A percentile compares a stretch with the other conserved stretches of the same genome.
phyloP scores from a whole-genome alignment of 2,888 invertebrate genomes.

The Notocelia uddmanniana region DNA sequence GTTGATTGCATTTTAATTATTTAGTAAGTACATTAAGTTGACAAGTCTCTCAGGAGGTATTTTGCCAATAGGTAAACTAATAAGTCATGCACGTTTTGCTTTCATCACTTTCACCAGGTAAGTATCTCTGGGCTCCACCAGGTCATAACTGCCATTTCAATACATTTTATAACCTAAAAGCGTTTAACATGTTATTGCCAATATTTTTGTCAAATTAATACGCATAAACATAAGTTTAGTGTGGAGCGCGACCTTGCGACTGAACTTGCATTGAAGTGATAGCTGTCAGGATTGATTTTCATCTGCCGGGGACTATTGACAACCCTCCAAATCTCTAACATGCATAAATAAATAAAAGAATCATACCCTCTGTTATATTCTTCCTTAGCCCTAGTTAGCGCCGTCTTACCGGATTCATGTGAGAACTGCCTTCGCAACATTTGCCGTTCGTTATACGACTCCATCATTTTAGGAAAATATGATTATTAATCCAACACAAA shows the following conservation, averaged over 20 bases:
- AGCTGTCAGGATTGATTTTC: neutral
- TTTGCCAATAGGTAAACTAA: neutral
- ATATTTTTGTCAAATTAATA: neutral
- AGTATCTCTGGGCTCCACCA: neutral
- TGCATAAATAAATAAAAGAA: conserved; percentile 11
- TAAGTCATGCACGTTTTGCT: neutral
- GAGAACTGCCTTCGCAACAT: conserved; percentile 77
- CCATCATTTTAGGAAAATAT: conserved; percentile 50
- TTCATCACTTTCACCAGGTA: neutral
- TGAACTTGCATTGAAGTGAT: neutral
- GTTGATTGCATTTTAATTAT: conserved; percentile 27
- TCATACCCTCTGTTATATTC: conserved; percentile 77
- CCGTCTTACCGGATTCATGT: conserved; percentile 78
- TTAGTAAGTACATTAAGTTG: conserved; percentile 4
- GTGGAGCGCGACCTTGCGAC: neutral
- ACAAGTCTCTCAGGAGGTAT: neutral
- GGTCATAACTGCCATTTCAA: neutral
- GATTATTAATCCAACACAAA: conserved; percentile 20
- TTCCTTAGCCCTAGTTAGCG: conserved; percentile 71
- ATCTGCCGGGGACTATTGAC: neutral
- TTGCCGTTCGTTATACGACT: conserved; percentile 41
- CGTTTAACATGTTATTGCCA: neutral
- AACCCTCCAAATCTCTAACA: neutral
- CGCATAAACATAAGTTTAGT: neutral
- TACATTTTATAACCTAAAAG: neutral